Percentiles rank a stretch among this genome's conserved stretches.
These are phyloP conservation scores for Microctonus hyperodae DNA, from an alignment of 2,888 invertebrate genomes.

Conservation along the genomic window DNA sequence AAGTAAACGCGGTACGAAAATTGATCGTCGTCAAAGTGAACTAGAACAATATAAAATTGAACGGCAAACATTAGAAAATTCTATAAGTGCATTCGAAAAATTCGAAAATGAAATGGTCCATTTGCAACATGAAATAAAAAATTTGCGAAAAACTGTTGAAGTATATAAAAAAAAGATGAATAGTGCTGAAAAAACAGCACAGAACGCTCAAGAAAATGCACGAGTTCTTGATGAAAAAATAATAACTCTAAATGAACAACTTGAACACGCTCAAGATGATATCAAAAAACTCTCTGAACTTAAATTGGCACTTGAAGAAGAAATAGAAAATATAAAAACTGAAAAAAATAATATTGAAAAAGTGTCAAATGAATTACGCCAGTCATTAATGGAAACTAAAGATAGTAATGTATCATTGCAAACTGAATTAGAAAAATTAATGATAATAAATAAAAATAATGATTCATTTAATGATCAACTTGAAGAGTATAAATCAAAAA, in stretches of 20 bases:
- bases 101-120: slow-evolving; percentile 36
- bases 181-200: slow-evolving; percentile 25
- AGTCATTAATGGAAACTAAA: slow-evolving; percentile 18
- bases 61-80: slow-evolving; percentile 40
- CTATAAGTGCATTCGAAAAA: slow-evolving; percentile 39
- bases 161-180: slow-evolving; percentile 37
- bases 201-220: slow-evolving; percentile 3
- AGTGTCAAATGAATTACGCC: slow-evolving; percentile 18
- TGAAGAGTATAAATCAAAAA: slow-evolving; percentile 26
- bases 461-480: slow-evolving; percentile 10
- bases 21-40: slow-evolving; percentile 44
- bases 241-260: not conserved
- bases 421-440: slow-evolving; percentile 18
- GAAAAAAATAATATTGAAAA: slow-evolving; percentile 21
- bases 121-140: slow-evolving; percentile 41
- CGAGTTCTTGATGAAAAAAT: slow-evolving; percentile 5
- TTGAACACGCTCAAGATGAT: not conserved
- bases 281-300: slow-evolving; percentile 10
- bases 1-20: slow-evolving; percentile 35
- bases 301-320: slow-evolving; percentile 1
- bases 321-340: slow-evolving; percentile 33
- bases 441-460: not conserved
- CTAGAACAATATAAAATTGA: slow-evolving; percentile 46
- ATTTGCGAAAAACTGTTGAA: slow-evolving; percentile 41
- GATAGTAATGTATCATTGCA: slow-evolving; percentile 10